Evolutionary conservation across 2,113 vertebrate species (phyloP).

Genomic region (Bufo bufo): DNA sequence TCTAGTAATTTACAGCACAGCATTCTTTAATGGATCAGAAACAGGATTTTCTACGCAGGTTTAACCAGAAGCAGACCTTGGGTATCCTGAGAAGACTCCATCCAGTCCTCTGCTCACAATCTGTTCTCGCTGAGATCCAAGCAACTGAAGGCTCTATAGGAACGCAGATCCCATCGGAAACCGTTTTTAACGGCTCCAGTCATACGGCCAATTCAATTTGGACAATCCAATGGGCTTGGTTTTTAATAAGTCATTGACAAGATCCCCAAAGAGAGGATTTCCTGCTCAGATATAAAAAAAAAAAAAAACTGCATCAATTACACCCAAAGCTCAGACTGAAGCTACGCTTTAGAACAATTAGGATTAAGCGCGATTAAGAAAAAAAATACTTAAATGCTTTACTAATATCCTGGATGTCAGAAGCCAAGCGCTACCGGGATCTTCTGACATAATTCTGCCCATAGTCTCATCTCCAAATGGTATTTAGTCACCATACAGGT

Average conservation of each 20-base stretch:
- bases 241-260: too few species aligned
- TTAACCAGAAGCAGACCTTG: constrained; percentile 4
- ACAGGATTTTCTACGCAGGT: neutral
- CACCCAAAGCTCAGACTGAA: neutral
- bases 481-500: too few species aligned
- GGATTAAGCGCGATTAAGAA: neutral
- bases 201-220: too few species aligned
- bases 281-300: neutral
- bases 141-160: neutral
- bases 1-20: neutral
- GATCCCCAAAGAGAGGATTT: neutral
- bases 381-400: neutral
- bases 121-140: neutral
- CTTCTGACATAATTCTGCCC: too few species aligned
- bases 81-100: constrained; percentile 21
- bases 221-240: too few species aligned
- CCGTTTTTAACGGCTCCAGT: neutral
- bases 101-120: neutral
- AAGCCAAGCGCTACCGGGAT: too few species aligned
- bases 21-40: neutral
- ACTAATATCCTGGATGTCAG: too few species aligned
- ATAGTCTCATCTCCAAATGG: too few species aligned
- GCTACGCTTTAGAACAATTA: neutral
- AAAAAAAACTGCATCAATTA: neutral
- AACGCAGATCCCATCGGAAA: neutral